Conservation (phyloP, 2,888 invertebrate genomes). For the Mythimna lalbum region DNA sequence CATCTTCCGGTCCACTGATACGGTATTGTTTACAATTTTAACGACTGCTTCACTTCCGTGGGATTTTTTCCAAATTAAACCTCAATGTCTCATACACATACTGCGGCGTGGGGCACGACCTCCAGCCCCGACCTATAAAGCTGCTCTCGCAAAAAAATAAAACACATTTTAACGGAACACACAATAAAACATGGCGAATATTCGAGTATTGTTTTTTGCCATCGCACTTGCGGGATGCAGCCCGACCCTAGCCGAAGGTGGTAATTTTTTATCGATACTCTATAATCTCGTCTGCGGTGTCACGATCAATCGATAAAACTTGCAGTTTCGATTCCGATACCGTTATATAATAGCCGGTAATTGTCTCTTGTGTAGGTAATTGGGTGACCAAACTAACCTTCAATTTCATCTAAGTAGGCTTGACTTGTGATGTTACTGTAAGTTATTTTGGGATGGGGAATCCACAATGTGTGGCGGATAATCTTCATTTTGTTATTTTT, state of each 20-base stretch:
- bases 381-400: conserved; percentile 22
- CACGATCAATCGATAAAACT: conserved; percentile 71
- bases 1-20: conserved; percentile 62
- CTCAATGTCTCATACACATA: conserved; percentile 74
- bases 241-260: conserved; percentile 79
- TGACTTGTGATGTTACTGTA: conserved; percentile 8
- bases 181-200: conserved; percentile 75
- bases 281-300: conserved; percentile 69
- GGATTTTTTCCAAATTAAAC: conserved; percentile 74
- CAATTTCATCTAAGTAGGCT: conserved; percentile 14
- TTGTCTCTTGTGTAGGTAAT: conserved; percentile 66
- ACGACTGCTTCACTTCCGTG: conserved; percentile 75
- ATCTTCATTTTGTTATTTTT: conserved; percentile 1
- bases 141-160: conserved; percentile 75
- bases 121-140: conserved; percentile 85
- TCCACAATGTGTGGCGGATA: conserved; percentile 3
- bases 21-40: conserved; percentile 60
- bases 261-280: conserved; percentile 71
- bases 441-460: conserved; percentile 9
- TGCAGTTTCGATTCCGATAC: conserved; percentile 64
- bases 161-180: conserved; percentile 73
- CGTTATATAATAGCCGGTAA: conserved; percentile 72
- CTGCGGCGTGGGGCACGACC: conserved; percentile 82
- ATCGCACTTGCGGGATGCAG: conserved; percentile 69
- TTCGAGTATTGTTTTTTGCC: conserved; percentile 70